Evolutionary conservation across 1,140 invertebrate species (phyloP).

Genomic region (Aphis gossypii): DNA sequence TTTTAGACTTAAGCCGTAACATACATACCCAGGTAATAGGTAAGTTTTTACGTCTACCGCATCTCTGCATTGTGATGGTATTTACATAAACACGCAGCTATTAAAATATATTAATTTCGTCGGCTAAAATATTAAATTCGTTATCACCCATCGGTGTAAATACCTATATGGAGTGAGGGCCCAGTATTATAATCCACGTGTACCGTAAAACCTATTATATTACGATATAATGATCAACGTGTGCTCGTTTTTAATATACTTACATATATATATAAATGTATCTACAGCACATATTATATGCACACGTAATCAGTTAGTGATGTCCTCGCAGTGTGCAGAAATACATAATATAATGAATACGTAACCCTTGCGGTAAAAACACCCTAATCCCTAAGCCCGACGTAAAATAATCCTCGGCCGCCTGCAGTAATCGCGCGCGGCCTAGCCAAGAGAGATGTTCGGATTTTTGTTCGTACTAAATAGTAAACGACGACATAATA

Average conservation of each 20-base stretch:
- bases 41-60: too few relatives aligned
- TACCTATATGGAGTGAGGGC: too few relatives aligned
- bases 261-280: neutral
- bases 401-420: neutral
- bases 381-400: neutral
- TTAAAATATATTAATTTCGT: too few relatives aligned
- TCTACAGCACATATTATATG: neutral
- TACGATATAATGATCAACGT: neutral
- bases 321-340: neutral
- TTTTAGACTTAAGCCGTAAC: too few relatives aligned
- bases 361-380: slow-evolving; percentile 21
- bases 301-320: neutral
- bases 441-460: neutral
- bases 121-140: too few relatives aligned
- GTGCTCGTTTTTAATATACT: neutral
- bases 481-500: neutral
- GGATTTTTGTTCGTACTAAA: neutral
- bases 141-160: too few relatives aligned
- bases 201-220: neutral
- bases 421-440: neutral
- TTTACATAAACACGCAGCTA: too few relatives aligned
- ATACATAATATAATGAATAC: neutral
- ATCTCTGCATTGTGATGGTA: too few relatives aligned
- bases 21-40: too few relatives aligned
- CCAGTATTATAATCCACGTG: neutral